Conservation (phyloP, 2,888 invertebrate genomes). For the Agriopis marginaria region DNA sequence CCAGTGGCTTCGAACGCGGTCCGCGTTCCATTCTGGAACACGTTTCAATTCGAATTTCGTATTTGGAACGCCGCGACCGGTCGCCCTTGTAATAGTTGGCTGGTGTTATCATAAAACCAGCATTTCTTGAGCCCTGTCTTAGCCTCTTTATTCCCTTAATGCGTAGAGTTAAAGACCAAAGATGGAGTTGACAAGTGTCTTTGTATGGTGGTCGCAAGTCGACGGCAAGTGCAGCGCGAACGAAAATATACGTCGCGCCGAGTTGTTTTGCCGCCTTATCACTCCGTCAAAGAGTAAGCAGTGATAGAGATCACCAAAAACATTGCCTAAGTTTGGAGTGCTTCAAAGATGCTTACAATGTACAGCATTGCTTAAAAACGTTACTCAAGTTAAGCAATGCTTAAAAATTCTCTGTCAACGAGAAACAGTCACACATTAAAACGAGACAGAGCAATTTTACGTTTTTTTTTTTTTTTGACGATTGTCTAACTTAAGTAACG, state of each 20-base stretch:
- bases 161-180: conserved; percentile 50
- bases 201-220: conserved; percentile 67
- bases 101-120: conserved; percentile 81
- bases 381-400: no score
- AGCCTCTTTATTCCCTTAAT: conserved; percentile 54
- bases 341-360: conserved; percentile 27
- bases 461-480: no score
- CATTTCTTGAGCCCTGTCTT: conserved; percentile 63
- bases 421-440: no score
- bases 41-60: conserved; percentile 81
- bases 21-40: conserved; percentile 74
- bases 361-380: no score
- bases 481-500: no score
- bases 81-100: conserved; percentile 86
- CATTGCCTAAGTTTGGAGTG: conserved; percentile 44
- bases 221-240: conserved; percentile 85
- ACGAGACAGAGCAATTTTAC: no score
- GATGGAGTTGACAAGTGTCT: conserved; percentile 66
- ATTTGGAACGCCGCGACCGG: conserved; percentile 83
- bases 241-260: conserved; percentile 85
- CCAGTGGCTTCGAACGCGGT: conserved; percentile 50
- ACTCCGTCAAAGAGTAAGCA: conserved; percentile 71
- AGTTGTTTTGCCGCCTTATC: conserved; percentile 86
- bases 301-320: conserved; percentile 13
- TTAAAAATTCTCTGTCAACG: no score